phyloP scores from a whole-genome alignment of 1,140 invertebrate species.

The Nasonia vitripennis region DNA sequence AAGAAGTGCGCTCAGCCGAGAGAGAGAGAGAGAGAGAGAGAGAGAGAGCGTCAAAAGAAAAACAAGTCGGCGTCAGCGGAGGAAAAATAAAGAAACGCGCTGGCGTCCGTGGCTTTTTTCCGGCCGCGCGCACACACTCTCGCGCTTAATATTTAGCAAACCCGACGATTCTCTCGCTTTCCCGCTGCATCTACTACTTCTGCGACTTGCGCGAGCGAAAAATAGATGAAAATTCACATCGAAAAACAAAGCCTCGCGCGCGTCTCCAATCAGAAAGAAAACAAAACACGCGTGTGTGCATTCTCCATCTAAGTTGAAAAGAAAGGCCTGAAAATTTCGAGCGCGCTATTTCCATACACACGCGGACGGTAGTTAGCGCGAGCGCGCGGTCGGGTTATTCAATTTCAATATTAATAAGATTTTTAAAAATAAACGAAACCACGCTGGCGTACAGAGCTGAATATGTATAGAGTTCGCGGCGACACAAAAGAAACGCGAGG shows the following conservation, averaged over 20 bases:
- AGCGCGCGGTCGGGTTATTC: neutral
- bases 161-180: neutral
- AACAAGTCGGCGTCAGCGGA: neutral
- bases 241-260: neutral
- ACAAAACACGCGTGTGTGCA: neutral
- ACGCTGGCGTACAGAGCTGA: too few relatives aligned
- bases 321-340: neutral
- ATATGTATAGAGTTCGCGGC: too few relatives aligned
- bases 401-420: slow-evolving; percentile 46
- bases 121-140: neutral
- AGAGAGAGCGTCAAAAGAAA: neutral
- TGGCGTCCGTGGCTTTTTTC: neutral
- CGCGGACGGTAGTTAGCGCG: neutral
- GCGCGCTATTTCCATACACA: neutral
- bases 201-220: neutral
- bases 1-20: neutral
- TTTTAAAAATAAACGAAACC: neutral
- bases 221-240: neutral
- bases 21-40: too few relatives aligned
- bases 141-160: neutral
- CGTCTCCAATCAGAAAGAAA: neutral
- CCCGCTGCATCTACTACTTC: neutral
- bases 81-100: neutral
- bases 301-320: neutral
- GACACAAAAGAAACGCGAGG: neutral